Evolutionary conservation across 2,888 invertebrate genomes (phyloP).

Genomic region (Cryptosula pallasiana): DNA sequence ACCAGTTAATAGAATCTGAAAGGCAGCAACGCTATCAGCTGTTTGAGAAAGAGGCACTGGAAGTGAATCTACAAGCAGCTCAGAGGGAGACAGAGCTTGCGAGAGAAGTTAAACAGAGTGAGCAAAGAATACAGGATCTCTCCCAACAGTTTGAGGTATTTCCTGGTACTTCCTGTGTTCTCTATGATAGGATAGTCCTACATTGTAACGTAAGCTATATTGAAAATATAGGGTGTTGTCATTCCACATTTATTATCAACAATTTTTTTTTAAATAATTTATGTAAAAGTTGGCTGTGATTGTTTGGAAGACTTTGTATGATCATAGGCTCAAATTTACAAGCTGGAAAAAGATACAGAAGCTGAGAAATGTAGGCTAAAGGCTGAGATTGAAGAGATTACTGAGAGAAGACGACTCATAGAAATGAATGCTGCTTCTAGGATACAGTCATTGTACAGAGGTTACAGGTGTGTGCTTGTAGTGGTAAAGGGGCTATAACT

Average conservation of each 20-base stretch:
- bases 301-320: too few relatives aligned
- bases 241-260: too few relatives aligned
- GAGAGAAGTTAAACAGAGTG: not conserved
- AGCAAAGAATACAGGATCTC: not conserved
- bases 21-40: not conserved
- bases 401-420: not conserved
- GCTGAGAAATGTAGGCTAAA: constrained; percentile 2
- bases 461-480: constrained; percentile 35
- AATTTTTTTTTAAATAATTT: too few relatives aligned
- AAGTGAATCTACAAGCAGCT: not conserved
- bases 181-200: too few relatives aligned
- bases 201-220: too few relatives aligned
- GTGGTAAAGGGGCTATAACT: too few relatives aligned
- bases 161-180: too few relatives aligned
- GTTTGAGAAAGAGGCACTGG: not conserved
- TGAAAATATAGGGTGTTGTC: too few relatives aligned
- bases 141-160: not conserved
- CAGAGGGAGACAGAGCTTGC: not conserved
- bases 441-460: constrained; percentile 37
- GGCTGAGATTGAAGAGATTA: not conserved
- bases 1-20: not conserved
- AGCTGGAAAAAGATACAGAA: constrained; percentile 20
- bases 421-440: constrained; percentile 31
- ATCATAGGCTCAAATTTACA: constrained; percentile 2
- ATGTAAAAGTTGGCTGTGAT: too few relatives aligned